phyloP scores from a whole-genome alignment of 1,140 invertebrate species.

The Pectinophora gossypiella region DNA sequence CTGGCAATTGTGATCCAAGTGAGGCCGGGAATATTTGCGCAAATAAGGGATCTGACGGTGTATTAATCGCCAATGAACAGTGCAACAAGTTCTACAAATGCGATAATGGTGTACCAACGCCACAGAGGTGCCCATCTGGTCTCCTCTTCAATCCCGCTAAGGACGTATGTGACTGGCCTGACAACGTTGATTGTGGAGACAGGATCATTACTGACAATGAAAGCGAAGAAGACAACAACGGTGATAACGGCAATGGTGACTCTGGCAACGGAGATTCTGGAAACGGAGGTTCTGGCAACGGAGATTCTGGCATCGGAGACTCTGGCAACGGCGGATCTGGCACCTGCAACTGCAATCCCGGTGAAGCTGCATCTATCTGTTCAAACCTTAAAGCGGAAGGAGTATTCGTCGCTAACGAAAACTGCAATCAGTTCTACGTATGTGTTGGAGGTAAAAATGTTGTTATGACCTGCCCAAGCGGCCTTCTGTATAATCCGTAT shows the following conservation, averaged over 20 bases:
- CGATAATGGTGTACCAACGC: too few species aligned
- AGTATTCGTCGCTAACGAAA: too few species aligned
- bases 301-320: not conserved
- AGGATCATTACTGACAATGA: conserved; percentile 23
- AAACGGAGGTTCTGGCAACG: too few species aligned
- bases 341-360: conserved; percentile 21
- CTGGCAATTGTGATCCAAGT: conserved; percentile 20
- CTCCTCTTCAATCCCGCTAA: conserved; percentile 24
- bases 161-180: conserved; percentile 33
- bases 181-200: conserved; percentile 30
- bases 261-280: too few species aligned
- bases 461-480: conserved; percentile 49
- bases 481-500: conserved; percentile 77
- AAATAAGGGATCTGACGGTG: conserved; percentile 15
- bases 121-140: too few species aligned
- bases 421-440: conserved; percentile 38
- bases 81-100: too few species aligned
- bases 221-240: not conserved
- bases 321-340: conserved; percentile 5
- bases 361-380: conserved; percentile 17
- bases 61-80: too few species aligned
- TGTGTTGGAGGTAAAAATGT: conserved; percentile 28
- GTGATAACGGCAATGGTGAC: too few species aligned
- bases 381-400: too few species aligned
- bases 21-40: conserved; percentile 29